These are phyloP conservation scores for Oryzias dopingdopingensis DNA, from an alignment of 2,797 vertebrate species.

Conservation along the genomic window DNA sequence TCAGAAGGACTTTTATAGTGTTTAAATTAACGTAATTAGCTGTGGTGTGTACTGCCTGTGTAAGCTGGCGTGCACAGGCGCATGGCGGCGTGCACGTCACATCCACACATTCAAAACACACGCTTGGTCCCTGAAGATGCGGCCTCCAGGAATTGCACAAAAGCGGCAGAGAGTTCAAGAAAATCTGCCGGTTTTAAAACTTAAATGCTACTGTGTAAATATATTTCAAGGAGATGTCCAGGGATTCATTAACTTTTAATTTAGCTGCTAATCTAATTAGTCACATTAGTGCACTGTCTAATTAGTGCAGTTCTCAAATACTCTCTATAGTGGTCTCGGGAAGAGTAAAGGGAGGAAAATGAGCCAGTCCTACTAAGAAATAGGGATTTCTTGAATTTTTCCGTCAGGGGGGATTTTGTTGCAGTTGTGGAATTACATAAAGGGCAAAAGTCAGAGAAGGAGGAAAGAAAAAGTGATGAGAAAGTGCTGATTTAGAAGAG, in stretches of 20 bases:
- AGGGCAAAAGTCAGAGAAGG: slow-evolving; percentile 28
- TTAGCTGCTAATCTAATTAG: slow-evolving; percentile 78
- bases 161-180: slow-evolving; percentile 38
- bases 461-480: slow-evolving; percentile 16
- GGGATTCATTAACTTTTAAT: slow-evolving; percentile 82
- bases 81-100: background rate
- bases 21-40: slow-evolving; percentile 79
- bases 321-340: slow-evolving; percentile 58
- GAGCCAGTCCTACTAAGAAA: slow-evolving; percentile 43
- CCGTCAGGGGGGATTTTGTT: slow-evolving; percentile 28
- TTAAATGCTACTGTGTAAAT: slow-evolving; percentile 73
- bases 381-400: slow-evolving; percentile 37
- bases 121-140: slow-evolving; percentile 48
- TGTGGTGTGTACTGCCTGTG: slow-evolving; percentile 19
- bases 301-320: slow-evolving; percentile 15
- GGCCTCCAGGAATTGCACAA: slow-evolving; percentile 44
- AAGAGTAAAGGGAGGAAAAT: slow-evolving; percentile 17
- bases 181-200: slow-evolving; percentile 69
- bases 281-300: slow-evolving; percentile 3
- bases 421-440: slow-evolving; percentile 59
- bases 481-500: slow-evolving; percentile 29
- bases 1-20: slow-evolving; percentile 71
- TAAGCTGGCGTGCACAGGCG: background rate
- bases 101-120: slow-evolving; percentile 12
- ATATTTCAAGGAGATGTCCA: slow-evolving; percentile 55